Conservation (phyloP, 2,797 vertebrate species). For the Fratercula arctica region DNA sequence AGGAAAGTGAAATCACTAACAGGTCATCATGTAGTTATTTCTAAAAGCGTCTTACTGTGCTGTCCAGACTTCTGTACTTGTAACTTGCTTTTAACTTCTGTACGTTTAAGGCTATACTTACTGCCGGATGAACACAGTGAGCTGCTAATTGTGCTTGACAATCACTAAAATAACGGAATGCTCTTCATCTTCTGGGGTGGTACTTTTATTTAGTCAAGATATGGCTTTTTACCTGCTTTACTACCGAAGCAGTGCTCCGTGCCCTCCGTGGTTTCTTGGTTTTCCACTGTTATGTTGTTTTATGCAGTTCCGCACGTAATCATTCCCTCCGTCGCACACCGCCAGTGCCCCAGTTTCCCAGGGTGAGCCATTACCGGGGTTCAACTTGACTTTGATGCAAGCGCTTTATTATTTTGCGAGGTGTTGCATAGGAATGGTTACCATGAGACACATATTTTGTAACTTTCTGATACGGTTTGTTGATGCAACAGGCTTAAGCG, state of each 20-base stretch:
- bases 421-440: constrained; percentile 53
- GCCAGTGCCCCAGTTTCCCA: constrained; percentile 25
- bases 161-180: neutral
- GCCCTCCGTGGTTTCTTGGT: neutral
- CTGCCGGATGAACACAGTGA: neutral
- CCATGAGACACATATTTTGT: constrained; percentile 65
- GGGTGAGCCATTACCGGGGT: constrained; percentile 33
- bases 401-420: constrained; percentile 24
- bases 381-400: constrained; percentile 50
- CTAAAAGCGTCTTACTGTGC: neutral
- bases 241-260: neutral
- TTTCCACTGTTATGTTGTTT: neutral
- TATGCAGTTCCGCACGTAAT: neutral
- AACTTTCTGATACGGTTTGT: constrained; percentile 35
- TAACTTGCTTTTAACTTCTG: neutral
- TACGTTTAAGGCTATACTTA: neutral
- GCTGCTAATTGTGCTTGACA: neutral
- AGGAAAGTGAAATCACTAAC: neutral
- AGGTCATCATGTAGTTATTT: neutral
- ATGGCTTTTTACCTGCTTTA: neutral
- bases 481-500: constrained; percentile 47
- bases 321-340: neutral
- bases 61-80: neutral
- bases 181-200: neutral
- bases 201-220: neutral